A percentile compares a stretch with the other conserved stretches of the same genome.
Conservation (phyloP, 2,797 vertebrate species). For the Sylvilagus floridanus region DNA sequence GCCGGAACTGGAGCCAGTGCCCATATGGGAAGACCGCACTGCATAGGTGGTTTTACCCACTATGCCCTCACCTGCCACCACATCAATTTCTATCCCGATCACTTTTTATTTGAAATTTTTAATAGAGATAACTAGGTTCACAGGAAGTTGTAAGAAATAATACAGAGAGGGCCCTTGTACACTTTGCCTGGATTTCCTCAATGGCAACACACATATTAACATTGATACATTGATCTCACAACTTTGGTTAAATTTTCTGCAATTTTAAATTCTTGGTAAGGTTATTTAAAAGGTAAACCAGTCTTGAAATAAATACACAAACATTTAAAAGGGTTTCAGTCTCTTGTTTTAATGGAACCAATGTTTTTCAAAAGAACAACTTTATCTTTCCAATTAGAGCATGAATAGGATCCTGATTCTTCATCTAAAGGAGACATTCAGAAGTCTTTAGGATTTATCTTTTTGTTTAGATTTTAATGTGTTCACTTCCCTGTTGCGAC, state of each 20-base stretch:
- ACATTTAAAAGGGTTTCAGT: not conserved
- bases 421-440: not conserved
- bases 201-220: not conserved
- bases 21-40: too few species aligned
- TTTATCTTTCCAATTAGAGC: conserved; percentile 10
- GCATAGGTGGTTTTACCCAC: too few species aligned
- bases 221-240: not conserved
- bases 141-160: not conserved
- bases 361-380: not conserved
- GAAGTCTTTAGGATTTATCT: not conserved
- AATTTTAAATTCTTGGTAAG: not conserved
- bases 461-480: conserved; percentile 37
- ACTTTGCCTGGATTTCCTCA: not conserved
- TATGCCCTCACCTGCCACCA: too few species aligned
- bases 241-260: not conserved
- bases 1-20: too few species aligned
- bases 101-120: not conserved
- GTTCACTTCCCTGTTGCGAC: not conserved
- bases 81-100: not conserved
- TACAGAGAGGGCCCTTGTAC: not conserved
- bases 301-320: conserved; percentile 33
- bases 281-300: not conserved
- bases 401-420: not conserved
- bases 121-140: not conserved
- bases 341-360: conserved; percentile 1